Evolutionary conservation across 2,113 vertebrate genomes (phyloP).

Genomic region (Lycocorax pyrrhopterus): DNA sequence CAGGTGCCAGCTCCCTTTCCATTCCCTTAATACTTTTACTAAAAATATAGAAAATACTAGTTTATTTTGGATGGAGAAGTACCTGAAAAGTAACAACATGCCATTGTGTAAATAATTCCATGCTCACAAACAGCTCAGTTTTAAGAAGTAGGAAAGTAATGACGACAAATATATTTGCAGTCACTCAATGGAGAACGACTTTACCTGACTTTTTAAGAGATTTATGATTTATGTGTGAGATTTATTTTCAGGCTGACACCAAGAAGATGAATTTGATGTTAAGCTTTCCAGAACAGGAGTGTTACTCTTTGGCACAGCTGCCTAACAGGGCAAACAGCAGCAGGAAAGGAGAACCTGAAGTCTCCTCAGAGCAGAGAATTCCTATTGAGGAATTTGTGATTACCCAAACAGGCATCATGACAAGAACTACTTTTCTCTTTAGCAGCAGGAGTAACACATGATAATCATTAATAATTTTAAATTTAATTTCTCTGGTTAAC

Average conservation of each 20-base stretch:
- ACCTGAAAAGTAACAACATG: not conserved
- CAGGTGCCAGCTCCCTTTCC: not conserved
- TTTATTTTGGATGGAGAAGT: not conserved
- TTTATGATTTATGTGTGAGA: not conserved
- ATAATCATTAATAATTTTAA: not conserved
- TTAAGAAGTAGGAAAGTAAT: not conserved
- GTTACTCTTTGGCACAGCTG: not conserved
- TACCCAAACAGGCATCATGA: not conserved
- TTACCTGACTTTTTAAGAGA: not conserved
- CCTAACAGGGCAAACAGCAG: not conserved
- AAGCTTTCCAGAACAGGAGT: not conserved
- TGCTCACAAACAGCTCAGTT: not conserved
- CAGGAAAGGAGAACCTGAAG: not conserved
- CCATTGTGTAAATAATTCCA: fast-evolving
- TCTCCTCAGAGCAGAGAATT: not conserved
- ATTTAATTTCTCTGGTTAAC: not conserved
- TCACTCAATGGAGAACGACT: not conserved
- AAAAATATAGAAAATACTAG: not conserved
- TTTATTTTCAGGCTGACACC: not conserved
- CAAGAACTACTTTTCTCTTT: not conserved
- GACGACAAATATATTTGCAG: not conserved
- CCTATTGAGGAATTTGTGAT: not conserved
- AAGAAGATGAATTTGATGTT: not conserved
- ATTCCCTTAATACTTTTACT: not conserved
- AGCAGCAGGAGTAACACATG: not conserved